Base-by-base conservation (phyloP, 92 coral and sea anemone species). In the Epizoanthus rinbou region DNA sequence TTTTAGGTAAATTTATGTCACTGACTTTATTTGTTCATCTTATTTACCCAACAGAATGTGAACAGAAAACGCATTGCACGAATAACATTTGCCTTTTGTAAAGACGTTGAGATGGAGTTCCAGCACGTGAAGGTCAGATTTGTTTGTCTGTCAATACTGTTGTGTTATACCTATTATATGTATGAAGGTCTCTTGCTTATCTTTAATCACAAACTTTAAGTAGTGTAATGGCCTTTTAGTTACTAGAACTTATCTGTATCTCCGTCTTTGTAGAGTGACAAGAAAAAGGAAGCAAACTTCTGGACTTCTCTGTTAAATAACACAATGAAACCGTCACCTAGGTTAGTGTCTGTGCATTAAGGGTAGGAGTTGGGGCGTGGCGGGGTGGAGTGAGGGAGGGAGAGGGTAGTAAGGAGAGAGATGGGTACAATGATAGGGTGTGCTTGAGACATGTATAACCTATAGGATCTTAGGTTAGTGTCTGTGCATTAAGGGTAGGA, bases 51-150 rank as follows among this genome's bases (percentile, higher is more conserved):
- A 22, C 59, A 96, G 99, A 88, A 95, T 80, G 65, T 88, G 73
- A 83, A 88, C 82, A 91, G 98, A 65, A 90, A 88, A 81, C 91
- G 98, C 65, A 94, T 96, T n/a, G 97, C 98, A 9, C 86, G 91
- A 37, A 87, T 96, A 37, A 82, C 94, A 18, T 94, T 93, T 74
- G 85, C 91, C 4, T 84, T 88, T 58, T 86, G 87, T 11, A 87
- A 90, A 67, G 91, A 94, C 47, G 81, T 57, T 57, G 76, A 81
- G 16, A 70, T 88, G 56, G 89, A 90, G 56, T 82, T 91, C 64
- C 86, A 90, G 84, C 87, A 83, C 79, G 76, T 88, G 17, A 91
- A 86, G 98, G 95, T 85, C 22, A 23, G 14, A 13, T 54, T 37
- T 37, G 2, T 28, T 28, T 28, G 54, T 1, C 16, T 9, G 50